phyloP scores from a whole-genome alignment of 2,113 vertebrate species.

The Cyanocitta stelleri region DNA sequence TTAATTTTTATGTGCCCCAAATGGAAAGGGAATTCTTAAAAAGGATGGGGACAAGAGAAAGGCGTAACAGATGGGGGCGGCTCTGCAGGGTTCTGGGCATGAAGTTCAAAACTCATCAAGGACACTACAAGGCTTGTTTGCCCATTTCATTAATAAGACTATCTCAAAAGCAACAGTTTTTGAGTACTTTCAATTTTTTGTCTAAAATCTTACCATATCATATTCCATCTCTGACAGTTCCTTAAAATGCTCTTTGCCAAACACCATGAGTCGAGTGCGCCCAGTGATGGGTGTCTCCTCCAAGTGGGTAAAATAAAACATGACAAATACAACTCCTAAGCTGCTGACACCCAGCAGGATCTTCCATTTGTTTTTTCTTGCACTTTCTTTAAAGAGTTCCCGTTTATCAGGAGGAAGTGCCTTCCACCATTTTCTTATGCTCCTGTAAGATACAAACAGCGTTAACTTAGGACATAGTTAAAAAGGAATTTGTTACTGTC shows the following conservation, averaged over 20 bases:
- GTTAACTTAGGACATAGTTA: neutral
- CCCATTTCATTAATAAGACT: neutral
- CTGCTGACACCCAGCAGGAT: slow-evolving; percentile 68
- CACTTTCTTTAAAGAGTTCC: slow-evolving; percentile 78
- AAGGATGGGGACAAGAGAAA: neutral
- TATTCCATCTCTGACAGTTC: slow-evolving; percentile 83
- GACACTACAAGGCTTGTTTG: neutral
- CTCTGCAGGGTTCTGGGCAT: neutral
- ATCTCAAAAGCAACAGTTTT: neutral
- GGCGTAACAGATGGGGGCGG: neutral
- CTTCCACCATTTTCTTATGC: slow-evolving; percentile 93
- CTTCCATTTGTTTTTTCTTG: slow-evolving; percentile 82
- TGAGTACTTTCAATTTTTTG: neutral
- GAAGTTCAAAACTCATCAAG: neutral
- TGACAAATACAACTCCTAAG: slow-evolving; percentile 71
- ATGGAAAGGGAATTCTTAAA: neutral
- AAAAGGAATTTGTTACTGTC: neutral
- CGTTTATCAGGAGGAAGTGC: slow-evolving; percentile 84
- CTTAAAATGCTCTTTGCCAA: slow-evolving; percentile 84
- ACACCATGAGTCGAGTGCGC: slow-evolving; percentile 82
- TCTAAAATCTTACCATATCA: slow-evolving; percentile 74
- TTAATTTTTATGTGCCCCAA: neutral
- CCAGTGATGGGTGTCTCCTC: slow-evolving; percentile 91
- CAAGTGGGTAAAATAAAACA: slow-evolving; percentile 88
- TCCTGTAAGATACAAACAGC: slow-evolving; percentile 73